Evolutionary conservation across 53 echinoderm and acorn worm species (phyloP).

Genomic region (Henricia sp.): DNA sequence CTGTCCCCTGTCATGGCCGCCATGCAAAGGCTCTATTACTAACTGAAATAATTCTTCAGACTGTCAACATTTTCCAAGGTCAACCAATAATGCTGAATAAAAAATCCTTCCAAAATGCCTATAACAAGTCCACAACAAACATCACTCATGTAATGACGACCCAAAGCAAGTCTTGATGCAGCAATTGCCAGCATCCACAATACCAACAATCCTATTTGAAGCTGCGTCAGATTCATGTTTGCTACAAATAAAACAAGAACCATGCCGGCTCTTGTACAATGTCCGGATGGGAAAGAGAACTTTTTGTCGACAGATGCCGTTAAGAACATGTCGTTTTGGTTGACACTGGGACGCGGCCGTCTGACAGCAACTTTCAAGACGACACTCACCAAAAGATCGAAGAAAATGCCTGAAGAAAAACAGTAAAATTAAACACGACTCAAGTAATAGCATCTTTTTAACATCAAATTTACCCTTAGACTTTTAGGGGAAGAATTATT

Average conservation of each 20-base stretch:
- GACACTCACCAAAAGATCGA: slow-evolving; percentile 77
- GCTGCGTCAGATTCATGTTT: slow-evolving; percentile 36
- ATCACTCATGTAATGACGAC: slow-evolving; percentile 89
- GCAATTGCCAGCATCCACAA: slow-evolving; percentile 70
- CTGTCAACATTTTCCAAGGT: slow-evolving; percentile 16
- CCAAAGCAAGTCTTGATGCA: slow-evolving; percentile 76
- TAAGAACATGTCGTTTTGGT: slow-evolving; percentile 87
- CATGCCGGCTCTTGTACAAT: slow-evolving; percentile 88
- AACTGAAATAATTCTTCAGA: slow-evolving; percentile 36
- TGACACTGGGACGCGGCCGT: slow-evolving; percentile 77
- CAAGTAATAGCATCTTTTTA: too few species aligned
- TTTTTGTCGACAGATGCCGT: slow-evolving; percentile 81
- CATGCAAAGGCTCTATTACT: neutral
- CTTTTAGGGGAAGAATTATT: too few species aligned
- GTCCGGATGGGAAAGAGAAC: slow-evolving; percentile 97
- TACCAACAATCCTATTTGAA: neutral
- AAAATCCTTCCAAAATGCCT: slow-evolving; percentile 75
- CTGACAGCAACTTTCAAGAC: slow-evolving; percentile 76
- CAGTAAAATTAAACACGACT: neutral
- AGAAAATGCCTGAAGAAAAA: slow-evolving; percentile 68
- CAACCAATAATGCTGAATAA: slow-evolving; percentile 73
- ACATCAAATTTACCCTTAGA: too few species aligned
- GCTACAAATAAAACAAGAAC: slow-evolving; percentile 67
- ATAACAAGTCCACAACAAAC: slow-evolving; percentile 81
- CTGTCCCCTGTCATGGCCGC: too few species aligned